Evolutionary conservation across 2,113 vertebrate genomes (phyloP), one percentile per base, ranked within the genome.

Genomic region (Pipra filicauda): DNA sequence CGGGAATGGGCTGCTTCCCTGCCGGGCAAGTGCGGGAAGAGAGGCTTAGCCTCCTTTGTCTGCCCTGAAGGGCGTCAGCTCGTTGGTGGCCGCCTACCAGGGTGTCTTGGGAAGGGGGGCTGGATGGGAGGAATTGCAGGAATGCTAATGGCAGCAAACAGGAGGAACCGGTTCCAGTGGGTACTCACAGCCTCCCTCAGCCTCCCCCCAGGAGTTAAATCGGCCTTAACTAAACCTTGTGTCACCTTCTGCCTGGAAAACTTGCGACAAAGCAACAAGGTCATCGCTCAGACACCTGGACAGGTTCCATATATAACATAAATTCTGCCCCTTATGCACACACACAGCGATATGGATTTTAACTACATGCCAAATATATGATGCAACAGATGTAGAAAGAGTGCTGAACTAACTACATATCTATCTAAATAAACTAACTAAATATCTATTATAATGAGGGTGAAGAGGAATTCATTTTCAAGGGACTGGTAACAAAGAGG

Each of bases 11-110:
- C 28, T 59, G 26, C 30, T 70, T 46, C 57, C n/a, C 54, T 67
- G 51, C 52, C 4, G 2, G 1, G 12, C 12, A 43, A n/a, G 35
- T 0, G 5, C 4, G 14, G 7, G 12, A 51, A 27, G n/a, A 85
- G 26, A 71, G 12, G 33, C 31, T 78, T 28, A 6, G 20, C 23
- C 22, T 57, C 70, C 78, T 66, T 27, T 22, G 18, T 43, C n/a
- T 27, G 23, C 20, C 31, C 30, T 24, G 30, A 54, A 39, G 3
- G 4, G 22, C 46, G 67, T 78, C 48, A 66, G 48, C 52, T 46
- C 35, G 17, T 17, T 15, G 27, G 30, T 65, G 35, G 71, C 39
- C 64, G 59, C 46, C 54, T 15, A 44, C n/a, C 37, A 18, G 15
- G 14, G 9, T n/a, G 27, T 2, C 3, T 35, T 64, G 21, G 22